These are phyloP conservation scores for Mastacembelus armatus DNA, from an alignment of 2,797 vertebrate species.

Conservation along the genomic window DNA sequence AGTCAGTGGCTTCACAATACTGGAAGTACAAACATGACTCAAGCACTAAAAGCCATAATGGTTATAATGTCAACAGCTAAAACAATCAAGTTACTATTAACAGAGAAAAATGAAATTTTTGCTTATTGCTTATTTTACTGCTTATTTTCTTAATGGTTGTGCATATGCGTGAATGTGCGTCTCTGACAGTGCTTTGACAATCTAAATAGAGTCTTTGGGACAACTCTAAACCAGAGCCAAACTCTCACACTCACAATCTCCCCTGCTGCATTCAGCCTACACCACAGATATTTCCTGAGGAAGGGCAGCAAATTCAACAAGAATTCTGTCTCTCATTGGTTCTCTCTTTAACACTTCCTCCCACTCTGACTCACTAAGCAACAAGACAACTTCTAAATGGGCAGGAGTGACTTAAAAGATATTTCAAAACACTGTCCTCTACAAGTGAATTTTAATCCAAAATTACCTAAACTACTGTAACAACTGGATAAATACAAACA, in stretches of 20 bases:
- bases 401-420: not conserved
- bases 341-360: constrained; percentile 54
- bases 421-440: constrained; percentile 20
- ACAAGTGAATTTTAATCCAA: not conserved
- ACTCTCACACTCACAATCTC: constrained; percentile 78
- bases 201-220: constrained; percentile 33
- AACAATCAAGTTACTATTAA: constrained; percentile 9
- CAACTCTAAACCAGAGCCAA: constrained; percentile 52
- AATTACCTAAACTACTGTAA: not conserved
- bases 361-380: constrained; percentile 64
- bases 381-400: constrained; percentile 25
- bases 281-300: constrained; percentile 86
- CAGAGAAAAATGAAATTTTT: not conserved
- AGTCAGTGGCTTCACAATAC: not conserved
- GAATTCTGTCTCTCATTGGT: constrained; percentile 66
- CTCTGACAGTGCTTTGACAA: constrained; percentile 47
- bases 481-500: not conserved
- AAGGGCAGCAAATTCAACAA: constrained; percentile 75
- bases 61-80: no score
- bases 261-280: constrained; percentile 58
- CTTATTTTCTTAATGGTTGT: constrained; percentile 31
- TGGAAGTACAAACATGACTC: not conserved
- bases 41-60: no score
- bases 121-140: constrained; percentile 21
- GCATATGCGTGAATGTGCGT: constrained; percentile 11